A percentile compares a stretch with the other conserved stretches of the same genome.
Conservation (phyloP, 2,797 vertebrate species). For the Allobates femoralis region DNA sequence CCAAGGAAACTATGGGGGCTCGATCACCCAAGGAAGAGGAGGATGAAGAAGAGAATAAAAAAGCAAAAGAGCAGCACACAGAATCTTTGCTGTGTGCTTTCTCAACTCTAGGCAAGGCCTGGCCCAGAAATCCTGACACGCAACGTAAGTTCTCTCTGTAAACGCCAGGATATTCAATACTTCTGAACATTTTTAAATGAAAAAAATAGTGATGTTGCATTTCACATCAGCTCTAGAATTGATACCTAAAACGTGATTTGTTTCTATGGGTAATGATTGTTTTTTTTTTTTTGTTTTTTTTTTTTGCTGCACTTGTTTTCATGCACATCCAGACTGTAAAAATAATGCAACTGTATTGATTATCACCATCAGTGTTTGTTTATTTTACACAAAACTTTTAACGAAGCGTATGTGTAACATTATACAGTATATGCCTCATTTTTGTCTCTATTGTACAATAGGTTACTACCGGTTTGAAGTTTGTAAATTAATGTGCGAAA, state of each 20-base stretch:
- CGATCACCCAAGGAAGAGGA: slow-evolving; percentile 78
- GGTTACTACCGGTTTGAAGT: slow-evolving; percentile 87
- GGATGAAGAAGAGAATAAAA: slow-evolving; percentile 78
- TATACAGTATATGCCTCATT: background rate
- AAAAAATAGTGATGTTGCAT: too few species aligned
- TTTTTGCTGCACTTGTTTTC: background rate
- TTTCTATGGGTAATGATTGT: background rate
- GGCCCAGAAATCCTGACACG: slow-evolving; percentile 85
- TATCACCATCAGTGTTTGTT: too few species aligned
- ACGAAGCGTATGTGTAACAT: too few species aligned
- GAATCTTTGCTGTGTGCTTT: slow-evolving; percentile 91
- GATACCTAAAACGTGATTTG: background rate
- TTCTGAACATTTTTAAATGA: background rate
- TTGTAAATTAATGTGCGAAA: slow-evolving; percentile 91
- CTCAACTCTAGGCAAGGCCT: slow-evolving; percentile 90
- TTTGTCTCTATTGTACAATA: slow-evolving; percentile 64
- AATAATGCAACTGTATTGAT: background rate
- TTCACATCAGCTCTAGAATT: background rate
- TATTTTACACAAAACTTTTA: too few species aligned
- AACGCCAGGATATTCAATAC: background rate
- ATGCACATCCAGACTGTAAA: background rate
- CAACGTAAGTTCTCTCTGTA: slow-evolving; percentile 80
- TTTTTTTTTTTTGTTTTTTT: too few species aligned
- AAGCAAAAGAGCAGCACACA: slow-evolving; percentile 86
- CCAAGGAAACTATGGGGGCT: slow-evolving; percentile 73